Evolutionary conservation across 2,888 invertebrate genomes (phyloP).

Genomic region (Lasioglossum malachurum): DNA sequence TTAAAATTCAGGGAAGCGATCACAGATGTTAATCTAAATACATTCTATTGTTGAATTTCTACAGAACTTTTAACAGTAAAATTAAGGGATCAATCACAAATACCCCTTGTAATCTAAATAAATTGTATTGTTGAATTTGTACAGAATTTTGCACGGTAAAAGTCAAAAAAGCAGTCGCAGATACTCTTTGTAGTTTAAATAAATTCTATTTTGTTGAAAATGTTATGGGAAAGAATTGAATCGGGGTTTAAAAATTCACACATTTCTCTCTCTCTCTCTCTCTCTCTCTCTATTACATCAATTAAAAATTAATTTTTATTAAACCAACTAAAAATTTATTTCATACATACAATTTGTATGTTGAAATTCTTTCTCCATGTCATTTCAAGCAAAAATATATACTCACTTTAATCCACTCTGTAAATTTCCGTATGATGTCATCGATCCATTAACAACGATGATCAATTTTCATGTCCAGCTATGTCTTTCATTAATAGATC

Average conservation of each 20-base stretch:
- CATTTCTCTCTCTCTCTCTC: no score
- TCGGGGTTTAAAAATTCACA: neutral
- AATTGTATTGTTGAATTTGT: neutral
- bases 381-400: no score
- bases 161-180: neutral
- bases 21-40: neutral
- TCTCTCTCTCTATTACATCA: no score
- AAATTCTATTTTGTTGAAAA: neutral
- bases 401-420: neutral
- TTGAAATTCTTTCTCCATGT: neutral
- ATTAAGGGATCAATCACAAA: neutral
- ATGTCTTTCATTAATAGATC: conserved; percentile 16
- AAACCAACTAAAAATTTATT: neutral
- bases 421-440: neutral
- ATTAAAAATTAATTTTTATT: neutral
- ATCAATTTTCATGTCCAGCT: conserved; percentile 4
- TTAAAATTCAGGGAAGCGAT: neutral
- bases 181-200: no score
- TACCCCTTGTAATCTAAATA: neutral
- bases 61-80: neutral
- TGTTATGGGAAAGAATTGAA: neutral
- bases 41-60: neutral
- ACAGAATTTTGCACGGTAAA: neutral
- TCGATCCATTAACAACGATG: neutral
- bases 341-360: neutral